Conservation (phyloP, 2,888 invertebrate genomes). For the Pollenia angustigena region DNA sequence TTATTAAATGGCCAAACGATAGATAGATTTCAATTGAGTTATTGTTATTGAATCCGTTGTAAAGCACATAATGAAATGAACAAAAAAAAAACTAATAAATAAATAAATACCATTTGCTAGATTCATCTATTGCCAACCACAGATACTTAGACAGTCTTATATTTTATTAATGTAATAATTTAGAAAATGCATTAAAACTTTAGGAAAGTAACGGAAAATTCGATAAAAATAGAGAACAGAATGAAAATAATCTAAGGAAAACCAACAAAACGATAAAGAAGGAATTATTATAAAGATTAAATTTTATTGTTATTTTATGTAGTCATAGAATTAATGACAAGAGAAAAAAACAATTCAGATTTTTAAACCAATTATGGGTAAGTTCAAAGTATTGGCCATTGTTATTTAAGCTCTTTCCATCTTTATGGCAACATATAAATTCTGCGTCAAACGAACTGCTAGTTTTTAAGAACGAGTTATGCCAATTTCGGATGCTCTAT, state of each 20-base stretch:
- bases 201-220: constrained; percentile 25
- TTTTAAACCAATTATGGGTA: too few species aligned
- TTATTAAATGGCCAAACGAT: constrained; percentile 15
- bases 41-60: not conserved
- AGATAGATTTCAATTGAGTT: constrained; percentile 19
- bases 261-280: not conserved
- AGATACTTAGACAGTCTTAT: not conserved
- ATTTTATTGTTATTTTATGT: constrained; percentile 4
- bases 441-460: too few species aligned
- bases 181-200: constrained; percentile 46
- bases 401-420: too few species aligned
- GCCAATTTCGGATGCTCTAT: too few species aligned
- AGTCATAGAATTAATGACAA: not conserved
- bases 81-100: not conserved
- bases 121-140: not conserved
- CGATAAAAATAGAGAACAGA: not conserved
- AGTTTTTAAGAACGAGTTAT: too few species aligned
- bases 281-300: not conserved
- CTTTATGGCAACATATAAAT: too few species aligned
- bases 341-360: too few species aligned
- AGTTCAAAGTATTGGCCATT: too few species aligned
- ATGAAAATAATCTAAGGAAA: not conserved
- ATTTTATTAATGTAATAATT: constrained; percentile 39
- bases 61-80: constrained; percentile 7
- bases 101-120: not conserved